phyloP scores from a whole-genome alignment of 53 echinoderm and acorn worm species.

The Henricia sp. region DNA sequence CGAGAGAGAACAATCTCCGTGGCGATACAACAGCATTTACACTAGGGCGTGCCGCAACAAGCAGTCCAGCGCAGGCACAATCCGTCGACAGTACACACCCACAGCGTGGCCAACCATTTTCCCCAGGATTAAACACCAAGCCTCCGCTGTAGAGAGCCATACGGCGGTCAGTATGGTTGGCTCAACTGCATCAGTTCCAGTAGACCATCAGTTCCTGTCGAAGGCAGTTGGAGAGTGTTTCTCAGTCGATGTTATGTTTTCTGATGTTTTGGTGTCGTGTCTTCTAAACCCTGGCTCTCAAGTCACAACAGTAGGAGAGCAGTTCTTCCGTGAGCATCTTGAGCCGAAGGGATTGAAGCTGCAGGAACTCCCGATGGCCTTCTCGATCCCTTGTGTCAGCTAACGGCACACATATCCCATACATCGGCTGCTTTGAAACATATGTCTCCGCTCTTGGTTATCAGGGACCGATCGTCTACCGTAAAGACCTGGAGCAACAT shows the following conservation, averaged over 20 bases:
- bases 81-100: not conserved
- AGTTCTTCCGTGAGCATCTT: slow-evolving; percentile 4
- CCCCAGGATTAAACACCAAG: not conserved
- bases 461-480: not conserved
- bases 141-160: slow-evolving; percentile 17
- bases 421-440: slow-evolving; percentile 31
- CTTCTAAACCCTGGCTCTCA: slow-evolving; percentile 54
- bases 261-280: slow-evolving; percentile 11
- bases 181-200: not conserved
- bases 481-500: not conserved
- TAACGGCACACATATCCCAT: slow-evolving; percentile 23
- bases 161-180: not conserved
- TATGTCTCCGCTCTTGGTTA: not conserved
- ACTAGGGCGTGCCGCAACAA: no score
- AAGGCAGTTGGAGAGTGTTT: slow-evolving; percentile 43
- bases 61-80: no score
- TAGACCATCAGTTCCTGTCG: not conserved
- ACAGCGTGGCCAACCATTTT: no score
- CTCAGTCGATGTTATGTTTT: slow-evolving; percentile 32
- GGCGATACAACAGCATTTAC: not conserved
- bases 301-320: slow-evolving; percentile 38
- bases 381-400: slow-evolving; percentile 52
- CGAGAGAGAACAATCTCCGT: slow-evolving; percentile 13
- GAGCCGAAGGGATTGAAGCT: slow-evolving; percentile 17
- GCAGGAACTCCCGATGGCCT: slow-evolving; percentile 1